Evolutionary conservation across 92 coral and sea anemone genomes (phyloP), one percentile per base, ranked within the genome.

Genomic region (Parazoanthus atlanticus): DNA sequence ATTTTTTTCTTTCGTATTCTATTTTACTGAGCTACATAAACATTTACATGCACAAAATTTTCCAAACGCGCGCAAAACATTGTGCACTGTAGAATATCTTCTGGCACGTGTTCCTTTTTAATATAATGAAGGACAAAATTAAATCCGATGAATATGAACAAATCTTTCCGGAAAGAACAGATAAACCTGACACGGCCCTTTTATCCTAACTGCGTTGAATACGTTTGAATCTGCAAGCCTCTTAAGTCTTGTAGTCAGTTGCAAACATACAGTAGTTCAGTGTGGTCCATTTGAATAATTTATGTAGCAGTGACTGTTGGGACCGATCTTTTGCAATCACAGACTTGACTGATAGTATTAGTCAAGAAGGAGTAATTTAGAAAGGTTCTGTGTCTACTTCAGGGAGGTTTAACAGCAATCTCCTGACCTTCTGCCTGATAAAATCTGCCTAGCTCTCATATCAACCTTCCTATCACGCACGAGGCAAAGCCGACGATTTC

Each of bases 401-500:
- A 82, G 33, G 54, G 3, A n/a, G 73, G 33, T 82, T 38, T 38
- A 21, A 84, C 43, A 33, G 56, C 65, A 34, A 84, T 69, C 87
- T 36, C 25, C 17, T 41, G 79, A 69, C 87, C 64, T 46, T 47
- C 19, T 31, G 25, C n/a, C 83, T 82, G 86, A 82, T 82, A 34
- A 82, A 82, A 82, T 66, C 86, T 82, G 52, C 56, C 49, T 36
- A 69, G 33, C 56, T 71, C 41, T 84, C 79, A 67, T n/a, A 40
- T 84, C 56, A 78, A 81, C 19, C 30, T 17, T 19, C 21, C 34
- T 6, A 66, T 82, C 86, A 64, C 74, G 78, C 58, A 49, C 87
- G 64, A 43, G 66, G 25, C 78, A 6, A 67, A 28, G 6, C 41
- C 34, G 67, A 41, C 46, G 78, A 84, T 74, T 84, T 69, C 64